These are phyloP conservation scores for Mus musculus DNA, from an alignment of 2,113 vertebrate species.

Conservation along the genomic window GRCm39 chr2:57010001-57010500, in stretches of 20 bases:
- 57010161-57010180: conserved; percentile 89
- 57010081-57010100: conserved; percentile 72
- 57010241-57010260: conserved; percentile 94
- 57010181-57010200: conserved; percentile 90
- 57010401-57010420: conserved; percentile 99
- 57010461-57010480: conserved; percentile 93
- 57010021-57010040: conserved; percentile 50
- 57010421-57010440: conserved; percentile 95
- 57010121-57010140: conserved; percentile 77
- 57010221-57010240: conserved; percentile 93
- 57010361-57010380: conserved; percentile 99
- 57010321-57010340: conserved; percentile 96
- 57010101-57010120: conserved; percentile 59
- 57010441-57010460: conserved; percentile 93
- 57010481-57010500: conserved; percentile 89
- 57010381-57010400: conserved; percentile 97
- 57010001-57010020: conserved; percentile 60
- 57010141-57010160: conserved; percentile 78
- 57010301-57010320: conserved; percentile 95
- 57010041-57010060: conserved; percentile 59
- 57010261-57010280: conserved; percentile 95
- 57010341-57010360: conserved; percentile 98
- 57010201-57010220: conserved; percentile 92
- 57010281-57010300: conserved; percentile 94
- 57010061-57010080: conserved; percentile 61